Evolutionary conservation across 2,797 vertebrate species (phyloP).

Genomic region (Amblyraja radiata): DNA sequence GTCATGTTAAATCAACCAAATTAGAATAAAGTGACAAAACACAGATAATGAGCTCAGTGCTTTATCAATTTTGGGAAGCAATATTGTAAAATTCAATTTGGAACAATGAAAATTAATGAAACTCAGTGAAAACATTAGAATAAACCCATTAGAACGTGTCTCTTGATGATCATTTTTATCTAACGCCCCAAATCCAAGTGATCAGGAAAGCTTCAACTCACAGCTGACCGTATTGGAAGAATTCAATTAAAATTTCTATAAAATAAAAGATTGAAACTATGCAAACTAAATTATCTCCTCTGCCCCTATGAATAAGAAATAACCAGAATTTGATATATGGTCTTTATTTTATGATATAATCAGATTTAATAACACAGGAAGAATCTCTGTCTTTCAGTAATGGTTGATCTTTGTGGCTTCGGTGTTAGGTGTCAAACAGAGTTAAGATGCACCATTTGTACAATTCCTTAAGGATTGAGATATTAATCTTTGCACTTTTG

Average conservation of each 20-base stretch:
- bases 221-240: neutral
- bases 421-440: neutral
- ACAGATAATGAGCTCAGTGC: neutral
- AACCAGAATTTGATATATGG: neutral
- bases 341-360: neutral
- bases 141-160: neutral
- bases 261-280: neutral
- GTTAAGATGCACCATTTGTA: neutral
- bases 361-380: neutral
- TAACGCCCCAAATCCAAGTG: neutral
- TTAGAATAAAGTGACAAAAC: neutral
- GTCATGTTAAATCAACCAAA: constrained; percentile 1
- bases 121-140: neutral
- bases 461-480: neutral
- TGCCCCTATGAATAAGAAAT: neutral
- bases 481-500: neutral
- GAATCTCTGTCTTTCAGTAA: neutral
- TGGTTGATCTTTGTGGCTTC: neutral
- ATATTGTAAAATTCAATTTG: constrained; percentile 25
- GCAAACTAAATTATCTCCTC: neutral
- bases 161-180: neutral
- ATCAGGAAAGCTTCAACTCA: neutral
- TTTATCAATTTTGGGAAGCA: constrained; percentile 1
- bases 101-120: constrained; percentile 25
- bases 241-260: neutral